phyloP scores from a whole-genome alignment of 2,797 vertebrate genomes.

The Sebastes nivosus region DNA sequence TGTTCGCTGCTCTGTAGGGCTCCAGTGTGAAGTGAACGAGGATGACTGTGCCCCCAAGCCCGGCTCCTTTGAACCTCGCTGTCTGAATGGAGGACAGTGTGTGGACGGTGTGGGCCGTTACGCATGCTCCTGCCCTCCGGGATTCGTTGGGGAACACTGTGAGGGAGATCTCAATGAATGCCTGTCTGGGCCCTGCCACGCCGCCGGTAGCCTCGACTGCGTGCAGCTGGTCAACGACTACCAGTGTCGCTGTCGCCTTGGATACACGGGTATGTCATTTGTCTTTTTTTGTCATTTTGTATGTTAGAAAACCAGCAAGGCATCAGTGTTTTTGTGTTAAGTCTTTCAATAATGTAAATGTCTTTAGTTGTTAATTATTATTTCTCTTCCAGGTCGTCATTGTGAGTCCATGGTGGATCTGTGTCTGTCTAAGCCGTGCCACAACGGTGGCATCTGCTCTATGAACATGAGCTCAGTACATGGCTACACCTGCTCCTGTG shows the following conservation, averaged over 20 bases:
- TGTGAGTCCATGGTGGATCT: conserved; percentile 93
- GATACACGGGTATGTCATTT: conserved; percentile 86
- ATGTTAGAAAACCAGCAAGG: neutral
- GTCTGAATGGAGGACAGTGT: conserved; percentile 85
- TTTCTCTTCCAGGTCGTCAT: conserved; percentile 83
- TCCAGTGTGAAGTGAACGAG: conserved; percentile 80
- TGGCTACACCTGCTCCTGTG: conserved; percentile 90
- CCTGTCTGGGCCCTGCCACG: conserved; percentile 86
- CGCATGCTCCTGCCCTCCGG: conserved; percentile 86
- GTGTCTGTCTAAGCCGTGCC: conserved; percentile 89
- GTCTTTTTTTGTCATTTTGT: neutral
- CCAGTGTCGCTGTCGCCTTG: conserved; percentile 88
- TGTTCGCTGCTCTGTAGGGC: conserved; percentile 60
- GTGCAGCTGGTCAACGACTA: conserved; percentile 89
- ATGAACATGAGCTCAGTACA: conserved; percentile 90
- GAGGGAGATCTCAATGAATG: conserved; percentile 95
- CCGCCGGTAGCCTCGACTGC: conserved; percentile 89
- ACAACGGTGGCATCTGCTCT: conserved; percentile 86
- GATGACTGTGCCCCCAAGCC: conserved; percentile 82
- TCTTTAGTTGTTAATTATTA: neutral
- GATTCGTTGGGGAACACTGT: conserved; percentile 91
- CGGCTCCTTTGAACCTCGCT: conserved; percentile 71
- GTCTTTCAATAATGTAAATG: neutral
- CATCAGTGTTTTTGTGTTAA: neutral
- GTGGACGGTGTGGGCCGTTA: conserved; percentile 89